phyloP scores from a whole-genome alignment of 2,113 vertebrate genomes.

The Thymallus thymallus region DNA sequence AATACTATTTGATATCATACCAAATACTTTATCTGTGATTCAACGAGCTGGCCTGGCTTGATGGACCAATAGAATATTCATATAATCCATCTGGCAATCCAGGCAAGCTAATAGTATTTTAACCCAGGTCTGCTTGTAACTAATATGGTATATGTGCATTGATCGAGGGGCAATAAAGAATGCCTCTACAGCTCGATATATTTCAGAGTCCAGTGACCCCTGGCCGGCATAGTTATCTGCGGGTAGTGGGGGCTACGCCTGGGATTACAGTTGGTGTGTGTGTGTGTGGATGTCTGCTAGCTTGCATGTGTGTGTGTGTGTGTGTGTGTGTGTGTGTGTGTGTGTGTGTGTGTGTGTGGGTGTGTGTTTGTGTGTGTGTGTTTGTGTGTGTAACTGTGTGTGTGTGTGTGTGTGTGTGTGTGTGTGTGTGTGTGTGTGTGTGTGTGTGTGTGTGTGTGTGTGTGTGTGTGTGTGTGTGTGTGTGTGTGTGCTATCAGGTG shows the following conservation, averaged over 20 bases:
- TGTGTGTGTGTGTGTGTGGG: neutral
- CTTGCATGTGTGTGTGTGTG: neutral
- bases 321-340: neutral
- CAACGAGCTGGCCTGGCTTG: too few relatives aligned
- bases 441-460: conserved; percentile 38
- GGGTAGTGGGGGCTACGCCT: neutral
- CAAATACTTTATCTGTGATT: too few relatives aligned
- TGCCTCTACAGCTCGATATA: neutral
- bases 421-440: neutral
- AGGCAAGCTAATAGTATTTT: too few relatives aligned
- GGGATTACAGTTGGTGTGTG: neutral
- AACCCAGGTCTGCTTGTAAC: too few relatives aligned
- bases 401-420: conserved; percentile 10
- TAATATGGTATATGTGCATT: too few relatives aligned
- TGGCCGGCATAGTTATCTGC: neutral
- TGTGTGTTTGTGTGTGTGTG: conserved; percentile 18
- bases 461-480: conserved; percentile 16
- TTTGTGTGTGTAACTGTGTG: neutral
- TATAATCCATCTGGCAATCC: too few relatives aligned
- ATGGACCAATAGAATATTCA: too few relatives aligned
- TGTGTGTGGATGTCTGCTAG: neutral
- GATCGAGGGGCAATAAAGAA: neutral
- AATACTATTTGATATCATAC: too few relatives aligned
- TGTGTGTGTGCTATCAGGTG: neutral
- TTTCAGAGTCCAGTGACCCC: neutral